A percentile compares a stretch with the other conserved stretches of the same genome.
phyloP scores from a whole-genome alignment of 2,113 vertebrate species.

The Heptranchias perlo region DNA sequence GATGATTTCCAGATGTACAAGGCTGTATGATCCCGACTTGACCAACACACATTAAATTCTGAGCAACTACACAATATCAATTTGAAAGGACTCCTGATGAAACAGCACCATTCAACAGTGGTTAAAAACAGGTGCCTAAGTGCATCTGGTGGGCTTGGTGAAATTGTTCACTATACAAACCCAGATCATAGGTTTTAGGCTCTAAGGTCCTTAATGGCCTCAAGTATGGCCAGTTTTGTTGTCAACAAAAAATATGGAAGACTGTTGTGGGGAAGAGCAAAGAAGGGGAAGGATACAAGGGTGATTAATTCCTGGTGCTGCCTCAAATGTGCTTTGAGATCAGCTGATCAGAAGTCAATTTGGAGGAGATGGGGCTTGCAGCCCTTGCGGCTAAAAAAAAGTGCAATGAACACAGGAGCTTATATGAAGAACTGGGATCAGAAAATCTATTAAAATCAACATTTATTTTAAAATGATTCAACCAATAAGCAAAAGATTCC shows the following conservation, averaged over 20 bases:
- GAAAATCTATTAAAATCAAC: not conserved
- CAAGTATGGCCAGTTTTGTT: not conserved
- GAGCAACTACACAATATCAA: not conserved
- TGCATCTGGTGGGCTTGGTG: not conserved
- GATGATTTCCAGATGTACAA: no score
- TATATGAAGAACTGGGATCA: not conserved
- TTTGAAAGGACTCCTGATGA: not conserved
- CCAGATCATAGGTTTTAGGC: not conserved
- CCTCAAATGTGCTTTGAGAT: not conserved
- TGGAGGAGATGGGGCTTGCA: not conserved
- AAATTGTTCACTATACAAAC: not conserved
- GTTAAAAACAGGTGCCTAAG: not conserved
- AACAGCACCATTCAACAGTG: not conserved
- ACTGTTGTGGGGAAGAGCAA: not conserved
- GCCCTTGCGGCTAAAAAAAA: not conserved
- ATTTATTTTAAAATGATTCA: not conserved
- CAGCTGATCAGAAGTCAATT: not conserved
- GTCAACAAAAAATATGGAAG: not conserved
- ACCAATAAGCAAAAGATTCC: not conserved
- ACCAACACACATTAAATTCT: not conserved
- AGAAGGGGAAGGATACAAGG: not conserved
- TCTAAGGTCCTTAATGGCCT: not conserved
- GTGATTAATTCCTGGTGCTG: not conserved
- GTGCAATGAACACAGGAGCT: no score
- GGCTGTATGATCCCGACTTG: no score